Conservation (phyloP, 1,140 invertebrate genomes). For the Eumaeus atala region DNA sequence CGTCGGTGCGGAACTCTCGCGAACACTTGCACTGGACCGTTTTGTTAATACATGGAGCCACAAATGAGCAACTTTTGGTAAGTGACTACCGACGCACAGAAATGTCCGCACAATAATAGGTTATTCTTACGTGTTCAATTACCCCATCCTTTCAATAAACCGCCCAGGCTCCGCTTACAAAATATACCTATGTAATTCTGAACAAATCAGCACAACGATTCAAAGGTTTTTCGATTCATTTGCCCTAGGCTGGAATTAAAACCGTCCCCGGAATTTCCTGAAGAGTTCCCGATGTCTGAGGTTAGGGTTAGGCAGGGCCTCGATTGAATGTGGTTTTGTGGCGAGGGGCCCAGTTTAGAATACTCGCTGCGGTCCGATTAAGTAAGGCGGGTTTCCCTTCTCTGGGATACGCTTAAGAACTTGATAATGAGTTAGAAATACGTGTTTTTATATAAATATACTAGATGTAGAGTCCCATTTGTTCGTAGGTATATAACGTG, state of each 20-base stretch:
- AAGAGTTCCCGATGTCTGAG: slow-evolving; percentile 40
- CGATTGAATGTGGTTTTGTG: slow-evolving; percentile 57
- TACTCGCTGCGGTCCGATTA: slow-evolving; percentile 41
- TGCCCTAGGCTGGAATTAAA: slow-evolving; percentile 38
- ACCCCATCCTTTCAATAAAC: too few relatives aligned
- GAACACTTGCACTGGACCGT: too few relatives aligned
- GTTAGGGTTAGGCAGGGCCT: slow-evolving; percentile 34
- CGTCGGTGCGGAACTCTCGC: too few relatives aligned
- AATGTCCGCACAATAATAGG: too few relatives aligned
- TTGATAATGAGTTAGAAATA: slow-evolving; percentile 28
- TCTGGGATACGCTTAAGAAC: slow-evolving; percentile 19
- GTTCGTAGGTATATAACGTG: too few relatives aligned
- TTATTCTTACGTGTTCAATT: too few relatives aligned
- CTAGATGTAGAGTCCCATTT: too few relatives aligned
- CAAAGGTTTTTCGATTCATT: not conserved
- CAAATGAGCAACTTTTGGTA: too few relatives aligned
- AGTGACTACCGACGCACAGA: too few relatives aligned
- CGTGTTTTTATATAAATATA: slow-evolving; percentile 8
- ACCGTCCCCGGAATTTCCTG: slow-evolving; percentile 34
- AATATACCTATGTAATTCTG: not conserved
- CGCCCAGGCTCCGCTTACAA: too few relatives aligned
- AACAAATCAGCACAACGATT: not conserved
- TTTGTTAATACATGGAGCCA: too few relatives aligned
- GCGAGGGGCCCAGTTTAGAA: slow-evolving; percentile 35
- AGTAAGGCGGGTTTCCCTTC: slow-evolving; percentile 28